Base-by-base conservation (phyloP, 2,797 vertebrate genomes). In the Crax fasciolata region DNA sequence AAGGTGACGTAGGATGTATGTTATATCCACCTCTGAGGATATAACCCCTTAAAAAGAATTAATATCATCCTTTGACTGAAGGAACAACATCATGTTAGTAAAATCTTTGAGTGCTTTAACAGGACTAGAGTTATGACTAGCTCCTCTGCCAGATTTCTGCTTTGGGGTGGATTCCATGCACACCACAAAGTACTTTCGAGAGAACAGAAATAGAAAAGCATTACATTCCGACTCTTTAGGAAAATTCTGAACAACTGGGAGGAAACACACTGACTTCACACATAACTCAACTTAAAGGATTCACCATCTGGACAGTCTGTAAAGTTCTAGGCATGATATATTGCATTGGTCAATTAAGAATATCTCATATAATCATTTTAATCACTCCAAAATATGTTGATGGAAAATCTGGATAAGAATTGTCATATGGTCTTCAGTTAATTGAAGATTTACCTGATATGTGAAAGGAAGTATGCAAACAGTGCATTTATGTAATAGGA, bases 391-490 rank as follows among this genome's bases (percentile, higher is more conserved):
- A 97, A 97, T 74, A 97, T 74, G 84, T 87, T 97, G 81, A 91
- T 74, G 57, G 80, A 93, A 94, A 93, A 24, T 93, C 80, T 91
- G 68, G n/a, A n/a, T 96, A 95, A 82, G 82, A 96, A 87, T 84
- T 95, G 94, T 97, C 95, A 92, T 86, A 92, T 58, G 59, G 65
- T 93, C 97, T 97, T 96, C 79, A 85, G 79, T 95, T 98, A 98
- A 98, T 97, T 97, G 97, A 97, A 98, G 95, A 96, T 96, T 97
- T 96, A 97, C 89, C 94, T 96, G 95, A 96, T 97, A 94, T 54
- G 30, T 87, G 96, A 95, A 96, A 97, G 90, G 86, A 88, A 97
- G 89, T 92, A 94, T 94, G 96, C 96, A 98, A 98, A 97, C 75
- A 97, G 88, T 93, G 88, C 92, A 90, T 97, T 98, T 98, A 97